Evolutionary conservation across 2,797 vertebrate species (phyloP), one percentile per base, ranked within the genome.

Genomic region (Smutsia temminckii): DNA sequence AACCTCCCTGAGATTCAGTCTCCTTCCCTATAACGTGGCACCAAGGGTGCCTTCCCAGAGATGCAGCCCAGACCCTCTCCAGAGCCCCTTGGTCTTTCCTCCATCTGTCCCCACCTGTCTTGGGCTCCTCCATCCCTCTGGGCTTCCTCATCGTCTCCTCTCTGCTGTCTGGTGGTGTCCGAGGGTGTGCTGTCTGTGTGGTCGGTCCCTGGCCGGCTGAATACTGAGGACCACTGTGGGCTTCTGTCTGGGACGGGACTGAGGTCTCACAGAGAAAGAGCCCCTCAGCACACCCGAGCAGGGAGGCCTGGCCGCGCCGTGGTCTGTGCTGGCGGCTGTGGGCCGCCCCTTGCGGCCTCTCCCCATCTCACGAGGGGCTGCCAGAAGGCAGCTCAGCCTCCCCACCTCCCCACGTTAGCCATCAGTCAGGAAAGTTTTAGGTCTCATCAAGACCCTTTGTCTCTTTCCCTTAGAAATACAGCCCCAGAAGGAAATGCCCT

Each of bases 1-100:
- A 55, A 34, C 51, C 84, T 94, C 69, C 63, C 63, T 91, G 85
- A 80, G 46, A 72, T 88, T 51, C 46, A 49, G 78, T 85, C 79
- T 85, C 68, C 3, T 93, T 34, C 37, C 78, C 37, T 77, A 8
- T 40, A 21, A 78, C 61, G 34, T 59, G 87, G 61, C 75, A 68
- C 51, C 49, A 37, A 55, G 32, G 13, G 34, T 5, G 13, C 14
- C 53, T 55, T 68, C 61, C 37, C 13, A 46, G 57, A 84, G 23
- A 59, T 29, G 20, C 20, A 25, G 61, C 32, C 61, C 34, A 32
- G 68, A 61, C 55, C 4, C 55, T 55, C n/a, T 29, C 64, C 2
- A 7, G 27, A 34, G 34, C 25, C 21, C 21, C 42, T 59, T 18
- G 13, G 23, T 32, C 53, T 83, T 23, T 29, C 72, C 4, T 72